Base-by-base conservation (phyloP, 2,113 vertebrate genomes). In the Erythrocebus patas region DNA sequence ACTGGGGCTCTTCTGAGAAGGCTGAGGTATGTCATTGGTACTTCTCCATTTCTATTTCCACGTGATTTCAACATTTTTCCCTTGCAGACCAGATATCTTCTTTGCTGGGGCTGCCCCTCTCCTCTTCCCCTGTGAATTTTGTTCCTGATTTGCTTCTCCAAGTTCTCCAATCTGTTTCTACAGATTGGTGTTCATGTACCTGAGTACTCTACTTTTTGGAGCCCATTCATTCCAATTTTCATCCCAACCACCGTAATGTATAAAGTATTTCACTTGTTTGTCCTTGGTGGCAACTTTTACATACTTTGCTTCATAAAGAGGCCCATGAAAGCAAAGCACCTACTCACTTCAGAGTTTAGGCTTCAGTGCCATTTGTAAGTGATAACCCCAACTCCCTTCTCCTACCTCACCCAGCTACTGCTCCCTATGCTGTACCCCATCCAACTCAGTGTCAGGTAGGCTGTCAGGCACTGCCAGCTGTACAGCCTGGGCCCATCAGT, bases 291-390 rank as follows among this genome's bases (percentile, higher is more conserved):
- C 18, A 87, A 52, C 1, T 18, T 91, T 75, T 50, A 75, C 13
- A 55, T 23, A 32, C 30, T 57, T 70, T 38, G n/a, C 45, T 87
- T 81, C 86, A 57, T 75, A 50, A 78, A 32, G 50, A 80, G 61
- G 18, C 40, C 35, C 43, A 73, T 30, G 16, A 79, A 79, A 57
- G 8, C 64, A 90, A 4, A 40, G n/a, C 50, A 45, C 11, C 35
- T 10, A 38, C 86, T 98, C 98, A 99, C 98, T 99, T 98, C 99
- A 99, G 99, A 99, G 99, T 99, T 99, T 99, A 98, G 99, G 99
- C 98, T 99, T 99, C 98, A 99, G 99, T 99, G 99, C 99, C 99
- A 99, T 99, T 99, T 99, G 99, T 99, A 98, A 97, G 91, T 57
- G 93, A 52, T 97, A 96, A 59, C 45, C 95, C 89, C 45, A 87